Evolutionary conservation across 2,797 vertebrate genomes (phyloP), one percentile per base, ranked within the genome.

Genomic region (Clarias fuscus): DNA sequence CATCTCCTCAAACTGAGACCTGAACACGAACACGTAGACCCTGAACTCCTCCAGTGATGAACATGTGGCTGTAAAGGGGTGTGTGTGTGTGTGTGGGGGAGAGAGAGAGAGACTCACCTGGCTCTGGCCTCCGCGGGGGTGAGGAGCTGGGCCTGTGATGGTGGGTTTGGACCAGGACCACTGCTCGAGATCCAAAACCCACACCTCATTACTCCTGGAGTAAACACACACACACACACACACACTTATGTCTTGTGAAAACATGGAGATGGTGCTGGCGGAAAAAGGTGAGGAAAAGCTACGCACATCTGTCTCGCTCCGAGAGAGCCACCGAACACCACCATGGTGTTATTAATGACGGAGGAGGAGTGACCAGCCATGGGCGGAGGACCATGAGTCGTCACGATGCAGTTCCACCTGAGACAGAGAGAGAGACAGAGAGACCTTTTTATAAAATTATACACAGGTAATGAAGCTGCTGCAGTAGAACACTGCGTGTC

Each of bases 341-440:
- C 96, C 98, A 99, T 99, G 76, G 95, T 97, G 92, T 97, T 97
- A 62, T 95, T 95, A 3, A 99, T 97, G 37, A 99, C 98, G 20
- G 98, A 99, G 17, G 97, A 98, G 4, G 98, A 99, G 89, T 99
- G 98, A 33, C 98, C 98, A 0, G 98, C 98, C 98, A 99, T 99
- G 8, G 98, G 98, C 68, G 98, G 98, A 48, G 98, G 98, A 18
- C 98, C 98, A 0, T 97, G 97, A 6, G 98, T 99, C 4, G 98
- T 99, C 79, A 99, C 98, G 13, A 99, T 97, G 90, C 98, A 99
- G 92, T 99, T 99, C 98, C 98, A 99, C 98, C 98, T 99, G 85
- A 3, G 68, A 4, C 33, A 61, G 18, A 61, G 48, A 59, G 17
- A 65, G 73, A 85, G 17, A 90, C 0, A 89, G 65, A 48, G 48